Conservation (phyloP, 35 echinoderm and acorn worm species). For the Ophiothrix spiculata region DNA sequence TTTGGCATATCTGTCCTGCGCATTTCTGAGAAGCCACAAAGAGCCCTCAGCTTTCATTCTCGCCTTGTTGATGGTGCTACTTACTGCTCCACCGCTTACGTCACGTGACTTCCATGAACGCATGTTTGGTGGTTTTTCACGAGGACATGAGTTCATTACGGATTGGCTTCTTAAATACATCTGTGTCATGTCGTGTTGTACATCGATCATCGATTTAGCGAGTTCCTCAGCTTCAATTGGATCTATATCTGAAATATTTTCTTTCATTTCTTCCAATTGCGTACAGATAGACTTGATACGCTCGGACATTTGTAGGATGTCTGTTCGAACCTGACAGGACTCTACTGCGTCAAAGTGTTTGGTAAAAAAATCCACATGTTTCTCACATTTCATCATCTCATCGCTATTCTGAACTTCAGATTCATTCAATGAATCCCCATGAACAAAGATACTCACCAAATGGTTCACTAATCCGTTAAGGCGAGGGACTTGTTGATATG, state of each 20-base stretch:
- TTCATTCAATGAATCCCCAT: background rate
- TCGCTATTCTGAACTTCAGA: background rate
- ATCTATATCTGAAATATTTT: background rate
- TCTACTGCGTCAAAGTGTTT: background rate
- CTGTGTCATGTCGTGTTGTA: background rate
- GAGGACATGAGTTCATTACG: background rate
- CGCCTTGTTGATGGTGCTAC: background rate
- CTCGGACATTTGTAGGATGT: background rate
- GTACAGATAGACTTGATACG: background rate
- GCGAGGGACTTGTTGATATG: background rate
- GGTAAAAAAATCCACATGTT: background rate
- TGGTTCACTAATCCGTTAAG: background rate
- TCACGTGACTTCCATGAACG: background rate
- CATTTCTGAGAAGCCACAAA: background rate
- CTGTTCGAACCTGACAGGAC: background rate
- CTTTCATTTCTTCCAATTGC: background rate
- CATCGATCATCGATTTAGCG: background rate
- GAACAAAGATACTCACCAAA: background rate
- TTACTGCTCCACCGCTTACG: background rate
- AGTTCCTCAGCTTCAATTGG: too few relatives aligned
- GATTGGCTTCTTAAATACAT: background rate
- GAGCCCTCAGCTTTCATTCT: background rate
- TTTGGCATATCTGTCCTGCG: background rate
- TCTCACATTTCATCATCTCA: background rate
- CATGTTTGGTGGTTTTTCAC: background rate